Evolutionary conservation across 92 coral and sea anemone genomes (phyloP), one percentile per base, ranked within the genome.

Genomic region (Porites divaricata): DNA sequence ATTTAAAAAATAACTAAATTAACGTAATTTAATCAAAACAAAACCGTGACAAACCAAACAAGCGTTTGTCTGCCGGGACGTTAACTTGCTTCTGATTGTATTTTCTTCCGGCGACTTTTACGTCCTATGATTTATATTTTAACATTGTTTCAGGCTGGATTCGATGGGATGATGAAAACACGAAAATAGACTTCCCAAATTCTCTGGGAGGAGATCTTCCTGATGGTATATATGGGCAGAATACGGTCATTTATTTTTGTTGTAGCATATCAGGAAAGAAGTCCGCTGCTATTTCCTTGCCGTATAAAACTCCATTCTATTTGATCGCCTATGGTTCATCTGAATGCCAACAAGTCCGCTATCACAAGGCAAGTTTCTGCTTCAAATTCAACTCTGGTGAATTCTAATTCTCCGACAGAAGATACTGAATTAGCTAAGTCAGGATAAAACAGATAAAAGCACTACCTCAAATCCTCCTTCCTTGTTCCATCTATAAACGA

Each of bases 151-250:
- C 58, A 93, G 97, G 98, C 17, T 94, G 94, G 93, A 64, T 94
- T 26, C 88, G 93, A 56, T 94, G 98, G 98, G 98, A 94, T 58
- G 98, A 94, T 52, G 98, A 94, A 70, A 94, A 94, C 73, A 81
- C 94, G 20, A 53, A 72, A 25, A 79, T 94, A 13, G 98, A 92
- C 76, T 84, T 68, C 41, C 95, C 95, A 51, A 94, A 87, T 78
- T 65, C 88, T 4, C 6, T 74, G 4, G 90, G 91, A 49, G 98
- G 98, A 51, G 89, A 76, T 23, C 66, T 94, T 14, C 98, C 98
- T 16, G 93, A 92, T 59, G 98, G 98, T 22, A 83, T 86, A 22
- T 94, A 92, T 80, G 91, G 87, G 28, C 89, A 83, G 54, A 94
- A 94, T 89, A 94, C 98, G 13, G 73, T 92, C 67, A 94, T 94